Evolutionary conservation across 2,797 vertebrate genomes (phyloP).

Genomic region (Pempheris klunzingeri): DNA sequence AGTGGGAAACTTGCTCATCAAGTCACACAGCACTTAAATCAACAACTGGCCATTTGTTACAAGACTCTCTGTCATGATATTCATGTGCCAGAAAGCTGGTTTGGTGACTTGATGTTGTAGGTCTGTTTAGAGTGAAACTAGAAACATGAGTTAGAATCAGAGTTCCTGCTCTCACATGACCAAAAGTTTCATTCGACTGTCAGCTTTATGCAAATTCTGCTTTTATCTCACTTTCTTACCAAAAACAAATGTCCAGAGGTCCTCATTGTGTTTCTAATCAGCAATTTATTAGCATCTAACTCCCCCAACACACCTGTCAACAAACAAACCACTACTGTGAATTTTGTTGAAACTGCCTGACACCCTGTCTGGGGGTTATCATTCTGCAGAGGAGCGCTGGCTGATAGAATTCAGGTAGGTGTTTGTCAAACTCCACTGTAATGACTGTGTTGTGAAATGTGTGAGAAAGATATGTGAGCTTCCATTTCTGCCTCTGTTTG

Average conservation of each 20-base stretch:
- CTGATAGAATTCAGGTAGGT: too few species aligned
- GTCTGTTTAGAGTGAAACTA: background rate
- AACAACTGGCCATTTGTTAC: background rate
- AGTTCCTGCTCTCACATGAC: background rate
- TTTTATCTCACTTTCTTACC: background rate
- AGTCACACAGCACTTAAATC: background rate
- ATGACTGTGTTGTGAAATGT: background rate
- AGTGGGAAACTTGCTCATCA: background rate
- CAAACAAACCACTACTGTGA: background rate
- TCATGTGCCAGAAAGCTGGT: slow-evolving; percentile 6
- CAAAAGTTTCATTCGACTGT: rapidly evolving
- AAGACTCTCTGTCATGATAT: rapidly evolving
- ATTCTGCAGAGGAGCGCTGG: background rate
- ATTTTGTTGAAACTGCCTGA: background rate
- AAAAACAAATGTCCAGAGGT: background rate
- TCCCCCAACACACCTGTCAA: background rate
- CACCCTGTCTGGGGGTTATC: too few species aligned
- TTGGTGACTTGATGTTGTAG: background rate
- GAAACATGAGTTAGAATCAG: too few species aligned
- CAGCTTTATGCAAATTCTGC: background rate
- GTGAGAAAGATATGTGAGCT: background rate
- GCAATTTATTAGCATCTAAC: background rate
- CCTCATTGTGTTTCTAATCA: background rate
- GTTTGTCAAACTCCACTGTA: background rate
- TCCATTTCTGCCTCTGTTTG: background rate